Evolutionary conservation across 2,797 vertebrate species (phyloP), one percentile per base, ranked within the genome.

Genomic region (Jordanella pulchra): DNA sequence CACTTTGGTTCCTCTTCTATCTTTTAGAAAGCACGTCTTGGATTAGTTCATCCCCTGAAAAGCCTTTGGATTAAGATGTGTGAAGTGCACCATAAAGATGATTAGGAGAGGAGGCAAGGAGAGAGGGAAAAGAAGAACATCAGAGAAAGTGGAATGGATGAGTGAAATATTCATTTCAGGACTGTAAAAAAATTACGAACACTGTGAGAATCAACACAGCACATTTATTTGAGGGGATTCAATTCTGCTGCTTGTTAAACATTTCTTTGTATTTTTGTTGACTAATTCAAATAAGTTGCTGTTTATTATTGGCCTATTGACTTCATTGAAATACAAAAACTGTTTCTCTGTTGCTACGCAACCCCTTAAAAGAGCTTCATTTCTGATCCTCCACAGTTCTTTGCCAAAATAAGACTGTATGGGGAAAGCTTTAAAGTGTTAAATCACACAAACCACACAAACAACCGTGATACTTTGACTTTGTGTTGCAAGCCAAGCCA

Each of bases 21-120:
- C 68, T 82, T 89, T 82, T 85, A 82, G 83, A 83, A 83, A 75
- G 47, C 84, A 79, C 77, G 79, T 81, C 77, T 78, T 75, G 78
- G 85, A 90, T 90, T 89, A 87, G 79, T 81, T 67, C 58, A 13
- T 30, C 79, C 56, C 25, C 25, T 54, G 35, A 82, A 89, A 87
- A 85, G 72, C 71, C 66, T 80, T 76, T 82, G 81, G 82, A 89
- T 89, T 84, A 80, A 78, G 68, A 83, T 72, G 77, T 73, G 67
- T 79, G 65, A 73, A 84, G 75, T 71, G 68, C 9, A 42, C 60
- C 17, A 23, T 51, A 67, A 69, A 77, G 77, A 76, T 67, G 67
- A 78, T 77, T 65, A 67, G 78, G 67, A 67, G 55, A 67, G 51
- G 60, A 64, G 25, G 45, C 63, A 44, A 63, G 50, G 71, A 35